Evolutionary conservation across 2,113 vertebrate species (phyloP).

Genomic region (Eulemur macaco): DNA sequence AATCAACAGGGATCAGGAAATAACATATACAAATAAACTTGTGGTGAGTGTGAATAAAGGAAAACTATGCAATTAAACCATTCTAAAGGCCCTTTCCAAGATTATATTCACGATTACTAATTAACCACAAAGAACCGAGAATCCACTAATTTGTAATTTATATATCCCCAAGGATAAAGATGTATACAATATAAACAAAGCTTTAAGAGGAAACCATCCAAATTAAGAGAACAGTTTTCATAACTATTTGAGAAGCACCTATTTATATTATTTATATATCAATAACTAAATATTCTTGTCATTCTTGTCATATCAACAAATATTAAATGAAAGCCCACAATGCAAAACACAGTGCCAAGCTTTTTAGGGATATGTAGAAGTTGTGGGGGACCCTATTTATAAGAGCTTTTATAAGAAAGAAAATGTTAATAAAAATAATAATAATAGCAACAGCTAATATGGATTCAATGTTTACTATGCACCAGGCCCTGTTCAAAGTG

Average conservation of each 20-base stretch:
- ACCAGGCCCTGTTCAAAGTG: background rate
- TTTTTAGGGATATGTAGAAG: background rate
- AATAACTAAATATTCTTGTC: background rate
- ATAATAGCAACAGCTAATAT: background rate
- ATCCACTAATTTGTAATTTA: background rate
- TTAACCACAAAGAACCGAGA: background rate
- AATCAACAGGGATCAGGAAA: background rate
- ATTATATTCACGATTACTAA: background rate
- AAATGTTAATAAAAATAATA: background rate
- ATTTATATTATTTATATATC: conserved; percentile 10
- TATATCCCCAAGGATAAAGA: background rate
- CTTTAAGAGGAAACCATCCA: conserved; percentile 16
- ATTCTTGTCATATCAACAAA: background rate
- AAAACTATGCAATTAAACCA: conserved; percentile 35
- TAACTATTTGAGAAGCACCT: background rate
- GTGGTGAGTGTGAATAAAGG: background rate
- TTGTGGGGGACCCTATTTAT: background rate
- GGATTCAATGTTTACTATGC: background rate
- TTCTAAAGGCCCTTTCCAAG: background rate
- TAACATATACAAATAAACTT: background rate
- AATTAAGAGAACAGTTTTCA: background rate
- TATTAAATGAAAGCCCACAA: background rate
- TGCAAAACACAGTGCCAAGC: background rate
- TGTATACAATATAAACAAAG: background rate
- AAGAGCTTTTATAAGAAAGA: background rate